Evolutionary conservation across 1,140 invertebrate species (phyloP).

Genomic region (Spodoptera litura): DNA sequence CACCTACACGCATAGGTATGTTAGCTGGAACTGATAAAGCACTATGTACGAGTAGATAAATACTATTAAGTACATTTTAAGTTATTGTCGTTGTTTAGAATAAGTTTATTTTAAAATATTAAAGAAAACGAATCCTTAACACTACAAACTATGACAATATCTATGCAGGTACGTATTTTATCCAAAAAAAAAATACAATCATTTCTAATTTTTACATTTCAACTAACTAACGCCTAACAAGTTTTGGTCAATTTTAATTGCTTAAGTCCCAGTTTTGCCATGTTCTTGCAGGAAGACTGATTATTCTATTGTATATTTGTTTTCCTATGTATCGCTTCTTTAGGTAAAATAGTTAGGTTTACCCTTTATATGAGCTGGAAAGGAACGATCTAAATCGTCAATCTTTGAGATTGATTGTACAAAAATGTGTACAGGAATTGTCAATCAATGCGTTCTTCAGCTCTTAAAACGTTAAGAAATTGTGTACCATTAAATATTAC

Average conservation of each 20-base stretch:
- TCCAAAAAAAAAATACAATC: constrained; percentile 19
- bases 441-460: neutral
- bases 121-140: constrained; percentile 41
- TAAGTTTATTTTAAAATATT: constrained; percentile 46
- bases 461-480: constrained; percentile 8
- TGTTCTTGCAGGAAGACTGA: constrained; percentile 57
- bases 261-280: constrained; percentile 38
- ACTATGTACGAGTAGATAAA: constrained; percentile 30
- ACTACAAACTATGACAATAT: constrained; percentile 59
- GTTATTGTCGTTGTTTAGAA: constrained; percentile 41
- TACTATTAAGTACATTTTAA: constrained; percentile 32
- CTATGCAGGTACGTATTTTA: constrained; percentile 53
- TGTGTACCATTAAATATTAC: constrained; percentile 27
- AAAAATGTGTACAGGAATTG: constrained; percentile 5
- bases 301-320: constrained; percentile 49
- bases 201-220: constrained; percentile 8
- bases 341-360: constrained; percentile 42
- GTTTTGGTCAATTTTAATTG: constrained; percentile 34
- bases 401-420: constrained; percentile 24
- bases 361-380: constrained; percentile 25
- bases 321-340: constrained; percentile 39
- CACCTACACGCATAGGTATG: constrained; percentile 4
- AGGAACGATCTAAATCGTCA: neutral
- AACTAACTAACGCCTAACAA: constrained; percentile 18
- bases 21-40: constrained; percentile 34